A percentile compares a stretch with the other conserved stretches of the same genome.
phyloP scores from a whole-genome alignment of 1,140 invertebrate species.

The Neodiprion fabricii region DNA sequence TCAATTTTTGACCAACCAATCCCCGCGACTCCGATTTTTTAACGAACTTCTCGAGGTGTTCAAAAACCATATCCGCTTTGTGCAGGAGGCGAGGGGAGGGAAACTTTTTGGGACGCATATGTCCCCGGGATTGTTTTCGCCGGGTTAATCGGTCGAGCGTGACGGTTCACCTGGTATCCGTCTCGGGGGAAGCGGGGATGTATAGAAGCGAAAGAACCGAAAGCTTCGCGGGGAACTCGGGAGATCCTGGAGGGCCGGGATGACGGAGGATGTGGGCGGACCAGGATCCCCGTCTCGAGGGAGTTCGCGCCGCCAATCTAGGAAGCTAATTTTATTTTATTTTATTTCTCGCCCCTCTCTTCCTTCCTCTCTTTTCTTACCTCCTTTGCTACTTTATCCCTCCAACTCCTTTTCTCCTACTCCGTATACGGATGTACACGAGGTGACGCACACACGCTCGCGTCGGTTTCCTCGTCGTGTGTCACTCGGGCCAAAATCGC shows the following conservation, averaged over 20 bases:
- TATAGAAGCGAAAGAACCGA: not conserved
- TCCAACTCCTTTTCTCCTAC: too few species aligned
- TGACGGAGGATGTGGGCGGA: not conserved
- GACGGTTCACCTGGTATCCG: conserved; percentile 12
- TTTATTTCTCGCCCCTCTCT: not conserved
- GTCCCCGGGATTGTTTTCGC: conserved; percentile 9
- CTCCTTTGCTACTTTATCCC: too few species aligned
- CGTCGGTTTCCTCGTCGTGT: not conserved
- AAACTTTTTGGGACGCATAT: conserved; percentile 7
- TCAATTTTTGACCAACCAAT: too few species aligned
- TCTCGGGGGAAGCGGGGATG: not conserved
- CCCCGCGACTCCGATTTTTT: too few species aligned
- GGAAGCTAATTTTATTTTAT: conserved; percentile 4
- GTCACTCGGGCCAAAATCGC: not conserved
- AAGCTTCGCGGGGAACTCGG: not conserved
- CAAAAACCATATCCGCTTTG: not conserved
- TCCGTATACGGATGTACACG: too few species aligned
- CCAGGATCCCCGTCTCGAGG: not conserved
- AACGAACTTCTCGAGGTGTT: too few species aligned
- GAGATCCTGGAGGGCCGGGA: not conserved
- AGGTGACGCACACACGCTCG: not conserved
- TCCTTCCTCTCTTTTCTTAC: too few species aligned
- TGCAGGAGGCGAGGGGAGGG: not conserved
- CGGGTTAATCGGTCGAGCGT: conserved; percentile 9
- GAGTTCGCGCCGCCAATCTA: not conserved